These are phyloP conservation scores for Eremophila alpestris DNA, from an alignment of 2,797 vertebrate species.

Conservation along the genomic window DNA sequence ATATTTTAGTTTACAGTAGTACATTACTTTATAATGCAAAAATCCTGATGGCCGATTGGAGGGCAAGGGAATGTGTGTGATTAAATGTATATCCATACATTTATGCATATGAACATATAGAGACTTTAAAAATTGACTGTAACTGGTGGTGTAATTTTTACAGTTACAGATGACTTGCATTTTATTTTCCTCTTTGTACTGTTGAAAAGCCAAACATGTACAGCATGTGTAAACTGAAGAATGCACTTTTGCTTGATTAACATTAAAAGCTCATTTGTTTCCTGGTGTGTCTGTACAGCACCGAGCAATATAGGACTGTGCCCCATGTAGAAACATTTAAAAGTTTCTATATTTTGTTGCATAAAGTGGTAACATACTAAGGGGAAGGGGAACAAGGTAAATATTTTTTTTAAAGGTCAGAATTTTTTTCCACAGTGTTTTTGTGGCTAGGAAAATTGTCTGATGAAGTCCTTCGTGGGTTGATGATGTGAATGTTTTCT, in stretches of 20 bases:
- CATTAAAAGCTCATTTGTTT: constrained; percentile 30
- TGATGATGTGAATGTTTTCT: neutral
- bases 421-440: neutral
- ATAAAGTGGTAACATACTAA: neutral
- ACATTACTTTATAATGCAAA: neutral
- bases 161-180: neutral
- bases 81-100: neutral
- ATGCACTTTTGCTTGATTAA: constrained; percentile 1
- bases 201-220: constrained; percentile 6
- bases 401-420: neutral
- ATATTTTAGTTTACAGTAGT: neutral
- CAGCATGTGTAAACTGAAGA: neutral
- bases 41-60: neutral
- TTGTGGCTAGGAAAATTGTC: neutral
- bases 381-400: neutral
- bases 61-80: neutral
- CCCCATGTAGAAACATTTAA: neutral
- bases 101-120: neutral
- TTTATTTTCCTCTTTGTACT: constrained; percentile 9
- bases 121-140: neutral
- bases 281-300: neutral
- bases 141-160: neutral
- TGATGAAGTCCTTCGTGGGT: neutral
- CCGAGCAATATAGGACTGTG: neutral
- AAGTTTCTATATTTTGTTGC: neutral